Base-by-base conservation (phyloP, 2,797 vertebrate genomes). In the Aeoliscus strigatus region DNA sequence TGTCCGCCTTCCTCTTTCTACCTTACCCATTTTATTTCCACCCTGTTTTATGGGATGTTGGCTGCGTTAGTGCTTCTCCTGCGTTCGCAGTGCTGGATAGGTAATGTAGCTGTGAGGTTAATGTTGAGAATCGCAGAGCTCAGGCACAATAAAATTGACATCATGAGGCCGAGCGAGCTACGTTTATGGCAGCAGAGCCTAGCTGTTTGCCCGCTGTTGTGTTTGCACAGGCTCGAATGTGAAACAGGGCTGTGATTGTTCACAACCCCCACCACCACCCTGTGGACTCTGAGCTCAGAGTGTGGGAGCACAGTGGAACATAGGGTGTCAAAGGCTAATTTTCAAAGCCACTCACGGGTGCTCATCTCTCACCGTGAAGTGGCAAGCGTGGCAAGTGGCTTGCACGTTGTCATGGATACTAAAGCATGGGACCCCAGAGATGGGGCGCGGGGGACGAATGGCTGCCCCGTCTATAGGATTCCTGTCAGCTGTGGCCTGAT, bases 401-500 rank as follows among this genome's bases (percentile, higher is more conserved):
- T 91, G 87, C 13, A 8, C 27, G 92, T 97, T 93, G 94, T 93
- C 93, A 95, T 97, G 93, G 93, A 90, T 88, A 94, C 92, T 80
- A 87, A 91, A 86, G 60, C 91, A 93, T 86, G 81, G 92, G 90
- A 94, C 96, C 95, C 95, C 90, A 88, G 96, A 93, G 95, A 97
- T 83, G 61, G 70, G 79, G 81, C 83, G 78, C 64, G 66, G 67
- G 91, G 91, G 92, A 94, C 92, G 92, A 96, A 96, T 96, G 93
- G 91, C 91, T 88, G 91, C 89, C 90, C 63, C 4, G 88, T 84
- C 88, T 93, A 99, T 95, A 94, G 96, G 94, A 97, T 99, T 99
- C 92, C 95, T 99, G 95, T 99, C 95, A 90, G 78, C 84, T 82
- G 81, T 5, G 82, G 79, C 88, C 89, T 97, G 94, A 97, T 97